Evolutionary conservation across 2,797 vertebrate species (phyloP).

Genomic region (Heliangelus exortis): DNA sequence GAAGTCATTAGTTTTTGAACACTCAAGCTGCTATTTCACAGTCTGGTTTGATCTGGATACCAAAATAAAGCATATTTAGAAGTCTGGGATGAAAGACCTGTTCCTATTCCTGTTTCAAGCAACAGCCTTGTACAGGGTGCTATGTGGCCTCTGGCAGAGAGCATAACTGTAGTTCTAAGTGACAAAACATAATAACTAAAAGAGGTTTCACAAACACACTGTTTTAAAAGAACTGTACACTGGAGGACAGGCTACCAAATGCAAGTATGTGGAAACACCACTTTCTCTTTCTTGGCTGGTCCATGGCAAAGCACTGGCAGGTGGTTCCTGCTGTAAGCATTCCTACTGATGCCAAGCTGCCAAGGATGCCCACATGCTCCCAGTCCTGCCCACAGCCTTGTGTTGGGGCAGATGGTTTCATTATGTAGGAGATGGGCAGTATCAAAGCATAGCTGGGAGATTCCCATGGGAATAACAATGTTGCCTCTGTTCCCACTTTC

Average conservation of each 20-base stretch:
- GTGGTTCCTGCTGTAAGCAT: background rate
- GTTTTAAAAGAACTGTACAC: background rate
- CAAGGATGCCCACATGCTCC: fast-evolving
- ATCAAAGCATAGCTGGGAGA: background rate
- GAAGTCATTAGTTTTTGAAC: background rate
- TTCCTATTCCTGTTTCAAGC: background rate
- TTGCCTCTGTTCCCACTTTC: background rate
- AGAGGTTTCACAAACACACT: fast-evolving
- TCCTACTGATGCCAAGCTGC: fast-evolving
- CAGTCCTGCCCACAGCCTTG: fast-evolving
- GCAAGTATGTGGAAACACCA: too few relatives aligned
- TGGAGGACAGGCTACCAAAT: too few relatives aligned
- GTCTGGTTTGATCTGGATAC: background rate
- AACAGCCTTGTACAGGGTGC: background rate
- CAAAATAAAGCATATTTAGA: background rate
- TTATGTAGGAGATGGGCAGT: background rate
- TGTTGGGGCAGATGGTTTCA: fast-evolving
- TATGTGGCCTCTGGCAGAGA: background rate
- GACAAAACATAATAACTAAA: background rate
- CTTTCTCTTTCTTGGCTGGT: background rate
- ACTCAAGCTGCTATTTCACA: background rate
- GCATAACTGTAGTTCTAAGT: fast-evolving
- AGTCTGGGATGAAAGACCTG: background rate
- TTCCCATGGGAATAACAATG: background rate
- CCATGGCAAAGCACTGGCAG: background rate